phyloP scores from a whole-genome alignment of 2,797 vertebrate genomes.

The Notoglanidium macrostoma region DNA sequence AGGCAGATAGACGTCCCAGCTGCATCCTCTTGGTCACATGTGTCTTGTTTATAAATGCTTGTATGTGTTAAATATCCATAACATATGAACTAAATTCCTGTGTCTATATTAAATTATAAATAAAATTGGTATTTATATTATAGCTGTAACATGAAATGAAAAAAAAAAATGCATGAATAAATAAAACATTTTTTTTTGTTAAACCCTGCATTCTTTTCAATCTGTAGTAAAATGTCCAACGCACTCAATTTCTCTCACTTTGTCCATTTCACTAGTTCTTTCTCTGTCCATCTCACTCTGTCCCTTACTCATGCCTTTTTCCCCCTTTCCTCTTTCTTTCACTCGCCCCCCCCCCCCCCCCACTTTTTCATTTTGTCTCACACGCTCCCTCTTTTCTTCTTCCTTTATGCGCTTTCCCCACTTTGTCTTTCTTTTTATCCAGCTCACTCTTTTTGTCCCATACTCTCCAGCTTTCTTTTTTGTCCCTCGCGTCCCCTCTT shows the following conservation, averaged over 20 bases:
- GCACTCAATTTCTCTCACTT: neutral
- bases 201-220: neutral
- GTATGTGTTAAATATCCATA: conserved; percentile 23
- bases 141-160: neutral
- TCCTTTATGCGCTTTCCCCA: neutral
- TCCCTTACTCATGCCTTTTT: neutral
- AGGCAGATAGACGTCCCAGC: conserved; percentile 59
- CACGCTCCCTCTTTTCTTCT: neutral
- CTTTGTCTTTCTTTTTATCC: neutral
- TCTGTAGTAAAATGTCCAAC: neutral
- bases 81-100: neutral
- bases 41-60: conserved; percentile 51
- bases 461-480: neutral
- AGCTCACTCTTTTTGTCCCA: neutral
- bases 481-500: neutral
- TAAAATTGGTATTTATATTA: neutral
- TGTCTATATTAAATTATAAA: neutral
- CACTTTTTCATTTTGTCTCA: neutral
- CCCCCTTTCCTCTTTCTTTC: neutral
- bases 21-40: conserved; percentile 58
- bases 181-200: neutral
- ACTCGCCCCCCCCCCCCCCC: neutral
- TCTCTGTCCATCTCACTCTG: neutral
- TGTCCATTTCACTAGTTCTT: neutral
- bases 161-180: neutral